A percentile compares a stretch with the other conserved stretches of the same genome.
phyloP scores from a whole-genome alignment of 1,140 invertebrate species.

The Drusus annulatus region DNA sequence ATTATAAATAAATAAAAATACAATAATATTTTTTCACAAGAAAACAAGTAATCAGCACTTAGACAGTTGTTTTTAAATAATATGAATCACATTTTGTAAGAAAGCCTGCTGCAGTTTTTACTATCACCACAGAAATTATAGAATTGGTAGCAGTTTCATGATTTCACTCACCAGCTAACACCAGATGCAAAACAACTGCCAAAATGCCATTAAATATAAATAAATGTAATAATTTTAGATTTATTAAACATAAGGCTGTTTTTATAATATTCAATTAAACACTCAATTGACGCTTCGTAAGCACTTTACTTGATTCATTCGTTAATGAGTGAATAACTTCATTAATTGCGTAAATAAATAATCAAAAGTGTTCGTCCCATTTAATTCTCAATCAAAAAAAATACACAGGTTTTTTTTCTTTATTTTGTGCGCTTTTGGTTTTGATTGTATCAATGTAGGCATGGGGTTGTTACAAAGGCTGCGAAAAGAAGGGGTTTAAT shows the following conservation, averaged over 20 bases:
- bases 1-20: slow-evolving; percentile 34
- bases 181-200: slow-evolving; percentile 56
- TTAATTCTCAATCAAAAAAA: background rate
- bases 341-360: background rate
- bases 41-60: slow-evolving; percentile 52
- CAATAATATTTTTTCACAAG: slow-evolving; percentile 57
- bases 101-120: slow-evolving; percentile 38
- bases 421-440: slow-evolving; percentile 19
- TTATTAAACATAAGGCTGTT: slow-evolving; percentile 41
- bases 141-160: slow-evolving; percentile 31
- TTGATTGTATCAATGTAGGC: slow-evolving; percentile 45
- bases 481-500: slow-evolving; percentile 49
- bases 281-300: slow-evolving; percentile 21
- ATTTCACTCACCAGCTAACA: slow-evolving; percentile 55
- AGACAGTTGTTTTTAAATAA: slow-evolving; percentile 45
- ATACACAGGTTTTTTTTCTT: background rate
- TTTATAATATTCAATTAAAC: slow-evolving; percentile 23
- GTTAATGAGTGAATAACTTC: background rate
- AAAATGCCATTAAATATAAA: slow-evolving; percentile 22
- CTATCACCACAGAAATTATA: background rate
- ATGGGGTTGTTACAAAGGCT: slow-evolving; percentile 57
- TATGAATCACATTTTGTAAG: background rate
- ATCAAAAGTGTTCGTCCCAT: background rate
- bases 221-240: slow-evolving; percentile 18
- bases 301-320: background rate